Conservation (phyloP, 2,888 invertebrate species). For the Anticlea derivata region DNA sequence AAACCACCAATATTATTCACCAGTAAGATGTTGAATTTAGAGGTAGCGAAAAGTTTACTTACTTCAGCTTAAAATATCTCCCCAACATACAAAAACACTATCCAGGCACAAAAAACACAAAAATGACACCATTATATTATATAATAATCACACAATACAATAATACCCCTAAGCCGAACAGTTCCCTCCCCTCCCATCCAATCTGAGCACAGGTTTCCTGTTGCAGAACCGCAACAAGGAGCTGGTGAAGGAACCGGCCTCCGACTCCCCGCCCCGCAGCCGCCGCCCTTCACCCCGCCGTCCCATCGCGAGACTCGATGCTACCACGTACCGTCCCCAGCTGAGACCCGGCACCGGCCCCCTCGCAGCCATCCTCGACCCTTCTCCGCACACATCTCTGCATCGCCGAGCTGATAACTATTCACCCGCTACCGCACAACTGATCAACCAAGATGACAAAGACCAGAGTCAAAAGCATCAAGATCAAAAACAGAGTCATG, state of each 20-base stretch:
- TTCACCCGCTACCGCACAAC: conserved; percentile 50
- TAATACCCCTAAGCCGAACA: conserved; percentile 1
- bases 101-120: background rate
- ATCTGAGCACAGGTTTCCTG: conserved; percentile 72
- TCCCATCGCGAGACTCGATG: conserved; percentile 51
- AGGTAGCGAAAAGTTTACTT: too few relatives aligned
- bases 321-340: conserved; percentile 72
- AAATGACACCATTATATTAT: too few relatives aligned
- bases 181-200: conserved; percentile 35
- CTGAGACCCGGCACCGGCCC: conserved; percentile 58
- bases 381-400: conserved; percentile 53
- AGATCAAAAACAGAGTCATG: conserved; percentile 19
- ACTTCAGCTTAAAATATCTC: too few relatives aligned
- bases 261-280: conserved; percentile 28
- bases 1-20: too few relatives aligned
- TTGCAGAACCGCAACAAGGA: conserved; percentile 81
- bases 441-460: conserved; percentile 34
- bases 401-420: conserved; percentile 67
- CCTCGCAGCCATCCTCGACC: conserved; percentile 46
- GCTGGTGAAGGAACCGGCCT: conserved; percentile 50
- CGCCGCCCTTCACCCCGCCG: conserved; percentile 45
- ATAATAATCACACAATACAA: too few relatives aligned
- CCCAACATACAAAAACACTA: background rate
- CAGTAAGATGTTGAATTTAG: too few relatives aligned
- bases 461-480: conserved; percentile 15